Base-by-base conservation (phyloP, 2,797 vertebrate species). In the Mus caroli region DNA sequence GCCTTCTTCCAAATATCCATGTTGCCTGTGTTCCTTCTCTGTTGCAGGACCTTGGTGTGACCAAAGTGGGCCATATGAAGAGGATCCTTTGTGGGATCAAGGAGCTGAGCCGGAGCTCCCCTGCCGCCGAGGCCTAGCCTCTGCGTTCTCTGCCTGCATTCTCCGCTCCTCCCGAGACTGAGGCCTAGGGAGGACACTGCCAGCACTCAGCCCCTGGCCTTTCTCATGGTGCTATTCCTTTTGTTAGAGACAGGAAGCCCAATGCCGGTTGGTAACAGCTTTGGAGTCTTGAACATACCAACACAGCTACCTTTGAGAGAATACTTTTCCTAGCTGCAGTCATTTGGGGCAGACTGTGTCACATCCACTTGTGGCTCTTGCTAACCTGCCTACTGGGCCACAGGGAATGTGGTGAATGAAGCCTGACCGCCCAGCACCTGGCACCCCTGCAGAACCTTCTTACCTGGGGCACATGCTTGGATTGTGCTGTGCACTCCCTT, bases 1-100 rank as follows among this genome's bases (percentile, higher is more conserved):
- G 9, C n/a, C 10, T 12, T 24, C 83, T 88, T 77, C 34, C 22
- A 0, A 4, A 26, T 26, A n/a, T 6, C 90, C 96, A 95, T 88
- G 60, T 77, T 93, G 64, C 40, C 50, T 90, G 92, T 98, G 85
- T 15, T 97, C 69, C 87, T 15, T 97, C 64, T 98, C 96, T 83
- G 64, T 98, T 98, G 31, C 98, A 99, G 99, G 99, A 99, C 96
- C 98, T 99, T 76, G 99, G 99, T 0, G 99, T 99, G 97, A 99
- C 99, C 56, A 99, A 99, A 98, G 99, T 99, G 86, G 99, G 99
- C 62, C 99, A 99, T 96, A 99, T 99, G 99, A 99, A 99, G 99
- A 98, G 99, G 96, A 99, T 99, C 97, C 99, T 99, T 67, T 99
- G 99, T 31, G 99, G 99, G 75, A 99, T 99, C 99, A 98, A 99